Base-by-base conservation (phyloP, 2,888 invertebrate species). In the Scelioninae gen. 1 region DNA sequence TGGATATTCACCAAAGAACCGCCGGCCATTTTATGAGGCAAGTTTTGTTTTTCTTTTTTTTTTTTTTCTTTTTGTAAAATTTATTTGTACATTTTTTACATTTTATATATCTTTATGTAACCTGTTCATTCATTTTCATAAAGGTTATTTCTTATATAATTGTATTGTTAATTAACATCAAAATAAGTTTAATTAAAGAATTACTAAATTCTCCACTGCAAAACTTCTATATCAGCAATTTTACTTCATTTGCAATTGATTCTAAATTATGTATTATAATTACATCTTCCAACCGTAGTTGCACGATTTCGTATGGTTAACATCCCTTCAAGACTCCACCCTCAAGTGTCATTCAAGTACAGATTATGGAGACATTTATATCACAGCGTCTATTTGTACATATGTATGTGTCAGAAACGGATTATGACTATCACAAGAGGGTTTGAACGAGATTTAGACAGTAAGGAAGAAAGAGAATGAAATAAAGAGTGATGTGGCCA, bases 11-110 rank as follows among this genome's bases (percentile, higher is more conserved):
- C 90, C 93, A 94, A 88, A 95, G 95, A 93, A 95, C 95, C 93
- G 95, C 95, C 94, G 95, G 95, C 93, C 95, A 95, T 94, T 95
- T 95, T 91, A 95, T 95, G 94, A 95, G 95, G 96, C 94, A 87
- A 88, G 89, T 81, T 72, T 45, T 38, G 16, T 15, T 15, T 5
- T 0, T n/a, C 5, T 23, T 23, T 23, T 23, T 23, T 23, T 23
- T 23, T 23, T 23, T 23, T 23, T 23, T 23, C 4, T 23, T 23
- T 23, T 23, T 23, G 23, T 23, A 2, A 23, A n/a, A 23, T 23
- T 23, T 23, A 23, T 23, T 4, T 23, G n/a, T n/a, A n/a, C n/a
- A n/a, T n/a, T n/a, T n/a, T n/a, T n/a, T n/a, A n/a, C n/a, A n/a
- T n/a, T n/a, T n/a, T n/a, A n/a, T n/a, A n/a, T n/a, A n/a, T n/a